Evolutionary conservation across 2,888 invertebrate genomes (phyloP), one percentile per base, ranked within the genome.

Genomic region (Caenorhabditis sp.): DNA sequence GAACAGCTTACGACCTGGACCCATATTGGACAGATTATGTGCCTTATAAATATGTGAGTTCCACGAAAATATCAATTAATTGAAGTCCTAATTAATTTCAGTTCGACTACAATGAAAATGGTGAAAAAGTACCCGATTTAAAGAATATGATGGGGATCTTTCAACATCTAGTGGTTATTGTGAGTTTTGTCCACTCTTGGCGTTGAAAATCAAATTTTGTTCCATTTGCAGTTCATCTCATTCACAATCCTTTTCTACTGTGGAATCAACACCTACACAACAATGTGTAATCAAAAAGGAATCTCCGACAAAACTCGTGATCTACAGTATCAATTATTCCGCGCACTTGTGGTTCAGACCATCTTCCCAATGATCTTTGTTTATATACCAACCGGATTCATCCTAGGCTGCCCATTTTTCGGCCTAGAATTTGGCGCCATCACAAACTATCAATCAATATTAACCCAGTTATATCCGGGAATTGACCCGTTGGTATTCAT

Each of bases 401-500:
- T 70, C 36, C 38, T 70, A 8, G 21, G 26, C 20, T 64, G 50
- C 23, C 69, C 69, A 4, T 23, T 64, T 12, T 57, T 70, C 26
- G 38, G 49, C 25, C 26, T 70, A 1, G 60, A 70, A 31, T 59
- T 59, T 1, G 69, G 69, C 20, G 38, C 50, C 0, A 64, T 70
- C 26, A 60, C 50, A 8, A 57, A 70, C 20, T 70, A 70, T 38
- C 56, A 60, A 25, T 36, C 27, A 14, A 38, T 59, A 3, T 59
- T 63, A 59, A 63, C 60, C 4, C 64, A 64, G 1, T 58, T 53
- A n/a, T 62, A 59, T 27, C 66, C 66, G 2, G 65, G 68, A 26
- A 59, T 68, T 20, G 68, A 68, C 20, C 63, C 68, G 1, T 17
- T 68, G 7, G 59, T 63, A 20, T 43, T 63, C 12, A 63, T 68